Evolutionary conservation across 1,140 invertebrate species (phyloP).

Genomic region (Lepidostoma basale): DNA sequence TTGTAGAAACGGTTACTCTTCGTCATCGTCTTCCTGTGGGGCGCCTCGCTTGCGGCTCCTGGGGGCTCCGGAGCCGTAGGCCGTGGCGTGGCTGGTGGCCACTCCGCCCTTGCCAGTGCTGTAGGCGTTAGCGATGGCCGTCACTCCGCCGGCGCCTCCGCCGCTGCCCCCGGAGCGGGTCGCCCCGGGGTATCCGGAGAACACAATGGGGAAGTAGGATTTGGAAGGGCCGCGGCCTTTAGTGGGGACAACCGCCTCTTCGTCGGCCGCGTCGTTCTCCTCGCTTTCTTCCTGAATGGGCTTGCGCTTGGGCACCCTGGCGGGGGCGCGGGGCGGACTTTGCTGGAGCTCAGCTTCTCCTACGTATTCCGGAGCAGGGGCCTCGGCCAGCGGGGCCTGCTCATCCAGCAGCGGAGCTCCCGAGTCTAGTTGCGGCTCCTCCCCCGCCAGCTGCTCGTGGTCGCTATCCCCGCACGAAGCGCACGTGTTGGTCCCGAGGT

Average conservation of each 20-base stretch:
- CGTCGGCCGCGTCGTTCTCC: slow-evolving; percentile 53
- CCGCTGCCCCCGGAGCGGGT: slow-evolving; percentile 48
- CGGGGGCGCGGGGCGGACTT: slow-evolving; percentile 6
- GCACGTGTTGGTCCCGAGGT: slow-evolving; percentile 38
- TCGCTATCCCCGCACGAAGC: slow-evolving; percentile 21
- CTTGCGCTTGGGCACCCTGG: slow-evolving; percentile 49
- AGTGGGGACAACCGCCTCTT: slow-evolving; percentile 51
- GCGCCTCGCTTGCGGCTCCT: slow-evolving; percentile 11
- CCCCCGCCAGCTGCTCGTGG: background rate
- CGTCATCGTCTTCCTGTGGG: slow-evolving; percentile 26
- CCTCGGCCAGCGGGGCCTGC: slow-evolving; percentile 43
- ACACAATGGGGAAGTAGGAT: slow-evolving; percentile 69
- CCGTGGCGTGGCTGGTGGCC: slow-evolving; percentile 71
- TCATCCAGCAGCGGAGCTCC: slow-evolving; percentile 30
- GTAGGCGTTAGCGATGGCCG: slow-evolving; percentile 71
- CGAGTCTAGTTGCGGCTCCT: slow-evolving; percentile 30
- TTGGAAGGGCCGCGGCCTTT: slow-evolving; percentile 51
- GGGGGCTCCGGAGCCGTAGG: slow-evolving; percentile 61
- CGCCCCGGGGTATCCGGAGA: slow-evolving; percentile 56
- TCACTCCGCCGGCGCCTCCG: slow-evolving; percentile 60
- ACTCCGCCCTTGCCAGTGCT: slow-evolving; percentile 70
- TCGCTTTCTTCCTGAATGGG: slow-evolving; percentile 51
- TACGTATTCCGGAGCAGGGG: slow-evolving; percentile 46
- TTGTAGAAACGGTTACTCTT: slow-evolving; percentile 4
- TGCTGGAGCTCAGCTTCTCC: slow-evolving; percentile 31